Evolutionary conservation across 2,797 vertebrate species (phyloP), one percentile per base, ranked within the genome.

Genomic region (Octomys mimax): DNA sequence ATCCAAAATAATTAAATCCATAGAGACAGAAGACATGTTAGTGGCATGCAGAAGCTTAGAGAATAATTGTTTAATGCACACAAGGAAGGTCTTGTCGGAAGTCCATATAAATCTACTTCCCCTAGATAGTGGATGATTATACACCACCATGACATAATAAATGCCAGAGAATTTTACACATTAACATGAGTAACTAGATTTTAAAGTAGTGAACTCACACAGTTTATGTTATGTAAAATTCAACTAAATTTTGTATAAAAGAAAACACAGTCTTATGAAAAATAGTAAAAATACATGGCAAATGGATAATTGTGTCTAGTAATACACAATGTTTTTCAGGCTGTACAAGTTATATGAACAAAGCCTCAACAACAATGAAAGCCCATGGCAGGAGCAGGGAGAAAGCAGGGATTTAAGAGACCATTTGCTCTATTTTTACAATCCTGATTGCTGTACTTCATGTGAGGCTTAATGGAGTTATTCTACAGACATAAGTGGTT

Each of bases 401-500:
- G 19, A 22, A 52, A 68, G 79, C 73, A 86, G 10, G 39, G 54
- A 78, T 57, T 95, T 79, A 91, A 95, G 75, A 95, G 71, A 59
- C 36, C 86, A 94, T 93, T 91, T 96, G 61, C 52, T 95, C 77
- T 96, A 71, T 84, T 96, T 96, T 95, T 91, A 73, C 12, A 66
- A 42, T 31, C 18, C 33, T 96, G 96, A 96, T 97, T 95, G 91
- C 91, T 57, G 66, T 66, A 71, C 89, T 95, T 94, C 71, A 88
- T 36, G 61, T 85, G 93, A 97, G 52, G n/a, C 84, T 19, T 81
- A 95, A 96, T 96, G 92, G 96, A 94, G 70, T 95, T 79, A 89
- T 88, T 94, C 84, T 61, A 75, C 81, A 94, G 87, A 97, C 33
- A 54, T 89, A 95, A 96, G 86, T 96, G 91, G 77, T 64, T 93